These are phyloP conservation scores for Trachymyrmex cornetzi DNA, from an alignment of 1,140 invertebrate species.

Conservation along the genomic window DNA sequence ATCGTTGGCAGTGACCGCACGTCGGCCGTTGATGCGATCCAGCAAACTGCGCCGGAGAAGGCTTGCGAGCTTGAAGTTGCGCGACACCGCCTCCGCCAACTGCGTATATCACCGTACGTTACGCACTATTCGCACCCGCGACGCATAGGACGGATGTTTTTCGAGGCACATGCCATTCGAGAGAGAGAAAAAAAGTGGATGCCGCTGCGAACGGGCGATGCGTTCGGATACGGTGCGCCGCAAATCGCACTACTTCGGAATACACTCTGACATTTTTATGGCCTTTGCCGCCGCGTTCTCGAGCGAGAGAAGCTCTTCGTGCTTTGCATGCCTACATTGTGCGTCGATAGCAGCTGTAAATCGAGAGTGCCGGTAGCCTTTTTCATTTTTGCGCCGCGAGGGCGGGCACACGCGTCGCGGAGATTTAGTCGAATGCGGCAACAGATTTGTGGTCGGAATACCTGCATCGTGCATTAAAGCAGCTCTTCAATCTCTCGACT, in stretches of 20 bases:
- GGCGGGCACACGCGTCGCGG: conserved; percentile 27
- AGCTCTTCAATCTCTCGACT: neutral
- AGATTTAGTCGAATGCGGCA: conserved; percentile 52
- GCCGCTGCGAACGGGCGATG: neutral
- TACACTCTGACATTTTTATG: conserved; percentile 74
- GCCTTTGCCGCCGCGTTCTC: conserved; percentile 51
- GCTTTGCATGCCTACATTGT: conserved; percentile 53
- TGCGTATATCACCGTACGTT: conserved; percentile 69
- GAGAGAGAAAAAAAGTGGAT: neutral
- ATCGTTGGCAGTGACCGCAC: conserved; percentile 59
- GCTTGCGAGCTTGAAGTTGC: neutral
- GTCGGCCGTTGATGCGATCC: conserved; percentile 30
- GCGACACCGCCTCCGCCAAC: conserved; percentile 14
- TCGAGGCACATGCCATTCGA: conserved; percentile 32
- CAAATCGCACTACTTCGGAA: conserved; percentile 73
- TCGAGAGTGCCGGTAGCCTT: conserved; percentile 43
- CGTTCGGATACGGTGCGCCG: conserved; percentile 70
- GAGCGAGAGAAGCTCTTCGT: conserved; percentile 58
- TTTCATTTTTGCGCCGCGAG: conserved; percentile 45
- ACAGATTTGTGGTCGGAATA: conserved; percentile 54
- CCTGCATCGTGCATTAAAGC: neutral
- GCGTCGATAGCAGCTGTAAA: conserved; percentile 66
- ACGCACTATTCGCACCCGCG: conserved; percentile 60
- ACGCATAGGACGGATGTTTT: conserved; percentile 62
- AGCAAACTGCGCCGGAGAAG: conserved; percentile 9